Base-by-base conservation (phyloP, 2,888 invertebrate species). In the Poecilus cupreus region DNA sequence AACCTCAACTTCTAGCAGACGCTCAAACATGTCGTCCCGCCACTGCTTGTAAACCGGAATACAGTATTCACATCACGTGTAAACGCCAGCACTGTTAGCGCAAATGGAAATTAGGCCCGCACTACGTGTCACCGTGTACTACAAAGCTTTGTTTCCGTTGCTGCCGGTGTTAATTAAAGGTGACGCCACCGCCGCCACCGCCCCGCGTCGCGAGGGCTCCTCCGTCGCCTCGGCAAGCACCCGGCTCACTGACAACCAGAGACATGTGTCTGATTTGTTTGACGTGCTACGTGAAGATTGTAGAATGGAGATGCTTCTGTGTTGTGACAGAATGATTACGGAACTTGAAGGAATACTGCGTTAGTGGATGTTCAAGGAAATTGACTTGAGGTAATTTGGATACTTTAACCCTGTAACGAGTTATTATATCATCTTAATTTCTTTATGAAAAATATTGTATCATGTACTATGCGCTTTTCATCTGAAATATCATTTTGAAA, bases 61-160 rank as follows among this genome's bases (percentile, higher is more conserved):
- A 54, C 60, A 13, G 77, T 46, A 78, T 78, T 78, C 78, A 13
- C 49, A 49, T 64, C 78, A 78, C 78, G 78, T 78, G 78, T 64
- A 78, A 78, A 78, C 64, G 78, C 32, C 32, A 11, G 78, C 68
- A 24, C 49, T 68, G 64, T 78, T 78, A 64, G 78, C 78, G 49
- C 78, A 78, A 78, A 78, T 78, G 78, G 78, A 78, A 78, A 78
- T 78, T 78, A 78, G 78, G 68, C 26, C 51, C 51, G 79, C 32
- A 54, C 64, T 64, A 60, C 80, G 79, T 79, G 79, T 70, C 79
- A 68, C 68, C 18, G 37, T 70, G 43, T 16, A 22, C 72, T 43
- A 80, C 80, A 80, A 80, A 80, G 80, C 80, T 70, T 80, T 80
- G 80, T 80, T 80, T 80, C 80, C 78, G 64, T 64, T 74, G 22